These are phyloP conservation scores for Calyptommatus sinebrachiatus DNA, from an alignment of 2,113 vertebrate species.

Conservation along the genomic window DNA sequence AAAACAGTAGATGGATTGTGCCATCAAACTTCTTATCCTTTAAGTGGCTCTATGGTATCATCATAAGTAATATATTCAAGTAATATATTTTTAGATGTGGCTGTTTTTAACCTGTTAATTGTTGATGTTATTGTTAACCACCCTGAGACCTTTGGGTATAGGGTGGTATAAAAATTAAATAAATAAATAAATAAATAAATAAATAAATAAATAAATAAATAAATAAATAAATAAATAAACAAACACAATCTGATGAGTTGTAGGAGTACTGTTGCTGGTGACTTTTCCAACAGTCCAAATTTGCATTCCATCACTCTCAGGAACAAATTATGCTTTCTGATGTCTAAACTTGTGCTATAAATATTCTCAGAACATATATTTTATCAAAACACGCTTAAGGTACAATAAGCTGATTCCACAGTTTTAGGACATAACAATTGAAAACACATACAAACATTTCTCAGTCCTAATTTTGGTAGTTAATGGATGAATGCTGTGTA, in stretches of 20 bases:
- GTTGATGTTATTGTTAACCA: too few species aligned
- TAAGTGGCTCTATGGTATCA: background rate
- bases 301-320: constrained; percentile 4
- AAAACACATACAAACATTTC: background rate
- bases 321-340: background rate
- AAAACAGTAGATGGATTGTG: background rate
- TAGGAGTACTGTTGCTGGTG: background rate
- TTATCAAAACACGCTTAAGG: background rate
- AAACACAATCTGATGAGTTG: background rate
- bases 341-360: constrained; percentile 1
- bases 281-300: background rate
- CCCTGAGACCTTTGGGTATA: too few species aligned
- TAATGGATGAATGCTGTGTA: background rate
- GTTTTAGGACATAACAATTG: background rate
- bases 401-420: background rate
- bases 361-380: background rate
- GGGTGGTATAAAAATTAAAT: too few species aligned
- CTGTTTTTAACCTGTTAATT: too few species aligned
- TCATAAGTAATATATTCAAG: background rate
- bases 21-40: background rate
- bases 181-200: too few species aligned
- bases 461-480: rapidly evolving
- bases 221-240: too few species aligned
- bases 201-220: too few species aligned
- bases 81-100: too few species aligned